phyloP scores from a whole-genome alignment of 2,797 vertebrate species.

The Sciaenops ocellatus region DNA sequence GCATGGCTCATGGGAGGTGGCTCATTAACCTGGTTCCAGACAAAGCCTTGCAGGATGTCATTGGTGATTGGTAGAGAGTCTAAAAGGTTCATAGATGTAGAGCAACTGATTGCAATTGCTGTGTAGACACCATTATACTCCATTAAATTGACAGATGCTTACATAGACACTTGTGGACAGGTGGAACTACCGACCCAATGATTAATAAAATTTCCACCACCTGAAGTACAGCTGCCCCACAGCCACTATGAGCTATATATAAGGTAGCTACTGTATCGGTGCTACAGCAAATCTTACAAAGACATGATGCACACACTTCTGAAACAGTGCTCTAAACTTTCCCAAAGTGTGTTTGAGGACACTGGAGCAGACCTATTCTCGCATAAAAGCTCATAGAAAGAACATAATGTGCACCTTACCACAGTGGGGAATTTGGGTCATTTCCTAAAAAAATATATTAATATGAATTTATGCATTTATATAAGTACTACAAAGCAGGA shows the following conservation, averaged over 20 bases:
- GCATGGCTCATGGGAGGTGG: conserved; percentile 49
- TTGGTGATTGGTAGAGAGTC: conserved; percentile 18
- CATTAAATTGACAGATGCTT: background rate
- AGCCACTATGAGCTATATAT: background rate
- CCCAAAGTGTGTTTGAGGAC: background rate
- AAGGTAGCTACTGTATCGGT: background rate
- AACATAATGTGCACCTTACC: background rate
- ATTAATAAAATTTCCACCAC: background rate
- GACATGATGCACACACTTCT: background rate
- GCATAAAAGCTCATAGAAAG: background rate
- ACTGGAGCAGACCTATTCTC: background rate
- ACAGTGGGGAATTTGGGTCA: conserved; percentile 17
- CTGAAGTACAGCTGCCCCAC: background rate
- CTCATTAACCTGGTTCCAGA: conserved; percentile 67
- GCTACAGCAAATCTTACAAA: background rate
- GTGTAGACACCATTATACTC: background rate
- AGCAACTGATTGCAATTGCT: background rate
- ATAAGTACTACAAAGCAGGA: conserved; percentile 17
- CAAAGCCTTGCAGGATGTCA: conserved; percentile 16
- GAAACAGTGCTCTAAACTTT: background rate
- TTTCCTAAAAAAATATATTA: conserved; percentile 24
- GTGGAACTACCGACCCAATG: background rate
- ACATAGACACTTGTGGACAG: background rate
- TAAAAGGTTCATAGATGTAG: conserved; percentile 20
- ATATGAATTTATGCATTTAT: conserved; percentile 36